Evolutionary conservation across 92 coral and sea anemone genomes (phyloP).

Genomic region (Palythoa grandiflora): DNA sequence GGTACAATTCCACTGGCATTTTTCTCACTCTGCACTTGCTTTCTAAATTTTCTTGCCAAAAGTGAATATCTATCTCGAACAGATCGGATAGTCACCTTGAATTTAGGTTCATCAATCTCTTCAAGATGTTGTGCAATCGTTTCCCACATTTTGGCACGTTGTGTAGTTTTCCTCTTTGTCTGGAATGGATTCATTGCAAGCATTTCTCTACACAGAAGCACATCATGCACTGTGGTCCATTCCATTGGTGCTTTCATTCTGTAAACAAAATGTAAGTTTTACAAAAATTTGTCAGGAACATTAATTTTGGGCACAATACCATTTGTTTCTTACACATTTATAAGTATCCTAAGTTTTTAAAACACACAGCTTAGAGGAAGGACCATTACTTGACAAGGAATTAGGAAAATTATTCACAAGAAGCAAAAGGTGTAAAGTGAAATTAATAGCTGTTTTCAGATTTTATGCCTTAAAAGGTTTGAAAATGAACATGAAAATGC

Average conservation of each 20-base stretch:
- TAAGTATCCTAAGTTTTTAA: background rate
- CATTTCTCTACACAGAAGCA: slow-evolving; percentile 63
- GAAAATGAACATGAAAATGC: background rate
- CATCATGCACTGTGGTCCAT: slow-evolving; percentile 61
- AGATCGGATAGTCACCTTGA: slow-evolving; percentile 62
- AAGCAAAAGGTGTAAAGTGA: background rate
- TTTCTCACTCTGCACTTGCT: slow-evolving; percentile 56
- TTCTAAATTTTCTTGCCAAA: slow-evolving; percentile 55
- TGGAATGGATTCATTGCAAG: slow-evolving; percentile 59
- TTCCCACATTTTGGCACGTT: slow-evolving; percentile 63
- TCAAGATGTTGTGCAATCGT: slow-evolving; percentile 59
- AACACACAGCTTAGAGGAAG: background rate
- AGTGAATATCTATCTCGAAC: slow-evolving; percentile 67
- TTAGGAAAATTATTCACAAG: background rate
- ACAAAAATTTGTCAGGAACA: slow-evolving; percentile 8
- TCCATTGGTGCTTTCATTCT: slow-evolving; percentile 61
- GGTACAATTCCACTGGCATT: slow-evolving; percentile 57
- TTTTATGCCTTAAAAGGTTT: background rate
- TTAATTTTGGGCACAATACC: background rate
- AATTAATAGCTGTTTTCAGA: slow-evolving; percentile 7
- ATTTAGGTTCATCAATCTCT: slow-evolving; percentile 50
- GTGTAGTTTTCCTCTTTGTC: slow-evolving; percentile 62
- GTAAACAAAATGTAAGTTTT: slow-evolving; percentile 25
- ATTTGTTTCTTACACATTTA: slow-evolving; percentile 1
- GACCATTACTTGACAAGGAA: slow-evolving; percentile 12